Conservation (phyloP, 1,140 invertebrate species). For the Stenopsyche tienmushanensis region DNA sequence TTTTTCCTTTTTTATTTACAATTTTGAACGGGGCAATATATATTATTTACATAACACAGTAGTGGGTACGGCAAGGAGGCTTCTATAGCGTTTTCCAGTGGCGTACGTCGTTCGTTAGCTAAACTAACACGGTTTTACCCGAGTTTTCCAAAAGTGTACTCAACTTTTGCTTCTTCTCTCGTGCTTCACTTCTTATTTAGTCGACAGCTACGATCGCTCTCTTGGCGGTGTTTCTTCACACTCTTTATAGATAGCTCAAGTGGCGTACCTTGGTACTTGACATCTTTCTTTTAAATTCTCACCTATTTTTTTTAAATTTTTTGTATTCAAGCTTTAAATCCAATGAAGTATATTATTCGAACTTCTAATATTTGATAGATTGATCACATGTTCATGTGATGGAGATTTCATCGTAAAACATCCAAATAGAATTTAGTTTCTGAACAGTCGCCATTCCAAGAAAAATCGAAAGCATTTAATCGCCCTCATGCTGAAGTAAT, state of each 20-base stretch:
- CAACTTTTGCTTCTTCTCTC: neutral
- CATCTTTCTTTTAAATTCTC: neutral
- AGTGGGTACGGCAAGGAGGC: neutral
- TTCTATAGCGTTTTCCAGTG: neutral
- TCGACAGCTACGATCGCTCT: neutral
- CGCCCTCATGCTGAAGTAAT: no score
- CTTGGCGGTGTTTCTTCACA: neutral
- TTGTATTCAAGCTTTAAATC: no score
- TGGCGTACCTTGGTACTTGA: neutral
- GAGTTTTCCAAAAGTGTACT: neutral
- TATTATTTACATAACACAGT: neutral
- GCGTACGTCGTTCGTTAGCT: constrained; percentile 12
- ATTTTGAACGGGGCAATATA: neutral
- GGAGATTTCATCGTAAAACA: no score
- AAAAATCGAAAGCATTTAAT: no score
- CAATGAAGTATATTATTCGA: no score
- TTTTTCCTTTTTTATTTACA: neutral
- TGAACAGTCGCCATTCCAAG: no score
- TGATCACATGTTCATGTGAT: no score
- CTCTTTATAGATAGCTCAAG: neutral
- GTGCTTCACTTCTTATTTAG: neutral
- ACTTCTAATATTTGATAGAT: no score
- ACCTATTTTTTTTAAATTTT: no score
- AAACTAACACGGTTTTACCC: constrained; percentile 6
- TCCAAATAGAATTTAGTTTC: no score